Conservation (phyloP, 2,113 vertebrate species). For the Actenoides hombroni region DNA sequence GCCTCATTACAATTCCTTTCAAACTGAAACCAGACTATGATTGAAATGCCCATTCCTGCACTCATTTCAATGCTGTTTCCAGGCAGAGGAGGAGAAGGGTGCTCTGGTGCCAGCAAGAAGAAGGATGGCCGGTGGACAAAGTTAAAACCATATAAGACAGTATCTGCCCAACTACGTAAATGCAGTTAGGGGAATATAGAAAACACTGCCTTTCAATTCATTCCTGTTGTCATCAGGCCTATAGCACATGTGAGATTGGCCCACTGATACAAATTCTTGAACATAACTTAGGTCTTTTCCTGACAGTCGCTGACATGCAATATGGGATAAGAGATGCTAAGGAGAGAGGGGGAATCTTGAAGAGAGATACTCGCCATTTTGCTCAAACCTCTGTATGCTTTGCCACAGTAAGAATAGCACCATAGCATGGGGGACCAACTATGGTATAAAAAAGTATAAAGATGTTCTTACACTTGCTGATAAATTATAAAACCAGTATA, state of each 20-base stretch:
- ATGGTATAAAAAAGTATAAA: background rate
- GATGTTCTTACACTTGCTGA: background rate
- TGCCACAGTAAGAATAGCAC: background rate
- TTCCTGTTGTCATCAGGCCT: background rate
- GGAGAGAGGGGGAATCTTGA: background rate
- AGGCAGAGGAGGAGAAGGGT: background rate
- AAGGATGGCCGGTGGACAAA: background rate
- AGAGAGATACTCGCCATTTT: background rate
- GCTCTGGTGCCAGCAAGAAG: background rate
- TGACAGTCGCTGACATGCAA: background rate
- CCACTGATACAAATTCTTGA: background rate
- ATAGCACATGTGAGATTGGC: background rate
- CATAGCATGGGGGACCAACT: background rate
- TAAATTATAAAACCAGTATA: background rate
- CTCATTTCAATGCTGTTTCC: background rate
- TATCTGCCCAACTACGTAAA: background rate
- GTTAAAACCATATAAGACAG: background rate
- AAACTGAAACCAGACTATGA: conserved; percentile 4
- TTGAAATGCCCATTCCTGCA: background rate
- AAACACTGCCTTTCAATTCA: background rate
- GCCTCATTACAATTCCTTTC: background rate
- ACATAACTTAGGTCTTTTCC: background rate
- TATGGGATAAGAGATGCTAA: background rate
- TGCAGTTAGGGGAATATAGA: background rate
- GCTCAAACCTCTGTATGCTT: background rate